Evolutionary conservation across 2,888 invertebrate species (phyloP), one percentile per base, ranked within the genome.

Genomic region (Pheosia gnoma): DNA sequence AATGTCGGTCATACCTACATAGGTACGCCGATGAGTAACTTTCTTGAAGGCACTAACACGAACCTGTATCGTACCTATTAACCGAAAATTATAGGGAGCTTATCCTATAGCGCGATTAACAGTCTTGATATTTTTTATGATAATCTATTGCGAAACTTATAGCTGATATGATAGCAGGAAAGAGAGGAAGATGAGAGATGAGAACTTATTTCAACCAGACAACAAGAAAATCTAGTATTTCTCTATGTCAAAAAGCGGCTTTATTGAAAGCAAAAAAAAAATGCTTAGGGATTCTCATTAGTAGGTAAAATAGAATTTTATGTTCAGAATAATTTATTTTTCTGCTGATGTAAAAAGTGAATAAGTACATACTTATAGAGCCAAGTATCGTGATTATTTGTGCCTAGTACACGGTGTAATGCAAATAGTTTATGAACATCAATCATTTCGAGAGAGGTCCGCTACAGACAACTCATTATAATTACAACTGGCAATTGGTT

Each of bases 381-480:
- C 3, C 54, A 57, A 75, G 67, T 77, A 77, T 75, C 78, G 70
- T 77, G 60, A 65, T 25, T 10, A 13, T 52, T 57, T n/a, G 9
- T 25, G 6, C n/a, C 0, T 45, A 8, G 54, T 71, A 70, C 62
- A 25, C 25, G 25, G 63, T 65, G 62, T 72, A 72, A 75, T 79
- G 74, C 74, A 78, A 80, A 75, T 77, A 75, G 61, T 71, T 62
- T 59, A 72, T 64, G 52, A 62, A 54, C 59, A 82, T 84, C 75
- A 82, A 84, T 83, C 84, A 84, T 74, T 60, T 60, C 41, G 67
- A 70, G 73, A 75, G 71, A 56, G 61, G 59, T 63, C 59, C 61
- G 65, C 61, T 58, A 37, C 61, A 71, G 62, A 60, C 65, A 57
- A 71, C 61, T 65, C 37, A 53, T 61, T 57, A 61, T 64, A 67